Conservation (phyloP, 2,888 invertebrate genomes). For the Aspidapion aeneum region DNA sequence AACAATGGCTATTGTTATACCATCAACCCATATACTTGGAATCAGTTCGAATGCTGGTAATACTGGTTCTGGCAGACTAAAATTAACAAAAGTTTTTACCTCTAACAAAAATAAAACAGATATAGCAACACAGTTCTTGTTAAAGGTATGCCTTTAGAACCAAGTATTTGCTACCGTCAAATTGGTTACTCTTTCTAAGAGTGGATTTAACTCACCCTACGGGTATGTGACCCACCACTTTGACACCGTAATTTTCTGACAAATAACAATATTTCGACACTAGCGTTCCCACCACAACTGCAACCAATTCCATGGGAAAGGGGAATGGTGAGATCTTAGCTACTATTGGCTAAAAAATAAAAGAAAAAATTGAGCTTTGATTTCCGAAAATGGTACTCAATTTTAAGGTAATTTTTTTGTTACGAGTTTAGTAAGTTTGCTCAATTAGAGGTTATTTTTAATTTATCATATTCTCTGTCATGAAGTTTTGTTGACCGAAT, state of each 20-base stretch:
- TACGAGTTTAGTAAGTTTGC: background rate
- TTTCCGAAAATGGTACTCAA: background rate
- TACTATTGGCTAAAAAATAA: slow-evolving; percentile 52
- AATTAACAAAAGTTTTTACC: slow-evolving; percentile 24
- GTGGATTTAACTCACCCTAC: slow-evolving; percentile 56
- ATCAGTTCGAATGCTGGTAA: slow-evolving; percentile 58
- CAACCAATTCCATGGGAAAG: slow-evolving; percentile 71
- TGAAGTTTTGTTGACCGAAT: slow-evolving; percentile 1
- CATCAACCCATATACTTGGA: slow-evolving; percentile 55
- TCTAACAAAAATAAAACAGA: background rate
- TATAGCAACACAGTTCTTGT: too few species aligned
- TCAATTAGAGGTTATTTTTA: background rate
- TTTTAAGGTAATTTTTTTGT: background rate
- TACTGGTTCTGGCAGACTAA: slow-evolving; percentile 56
- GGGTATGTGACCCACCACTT: slow-evolving; percentile 65
- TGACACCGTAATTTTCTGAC: slow-evolving; percentile 50
- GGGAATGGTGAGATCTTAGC: slow-evolving; percentile 62
- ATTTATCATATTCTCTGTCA: background rate
- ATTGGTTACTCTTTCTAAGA: too few species aligned
- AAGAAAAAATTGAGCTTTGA: background rate
- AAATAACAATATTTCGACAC: slow-evolving; percentile 59
- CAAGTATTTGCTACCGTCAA: too few species aligned
- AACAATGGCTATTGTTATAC: slow-evolving; percentile 65
- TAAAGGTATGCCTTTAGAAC: too few species aligned
- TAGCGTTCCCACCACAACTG: slow-evolving; percentile 64